Evolutionary conservation across 2,113 vertebrate genomes (phyloP).

Genomic region (Gymnarchus niloticus): DNA sequence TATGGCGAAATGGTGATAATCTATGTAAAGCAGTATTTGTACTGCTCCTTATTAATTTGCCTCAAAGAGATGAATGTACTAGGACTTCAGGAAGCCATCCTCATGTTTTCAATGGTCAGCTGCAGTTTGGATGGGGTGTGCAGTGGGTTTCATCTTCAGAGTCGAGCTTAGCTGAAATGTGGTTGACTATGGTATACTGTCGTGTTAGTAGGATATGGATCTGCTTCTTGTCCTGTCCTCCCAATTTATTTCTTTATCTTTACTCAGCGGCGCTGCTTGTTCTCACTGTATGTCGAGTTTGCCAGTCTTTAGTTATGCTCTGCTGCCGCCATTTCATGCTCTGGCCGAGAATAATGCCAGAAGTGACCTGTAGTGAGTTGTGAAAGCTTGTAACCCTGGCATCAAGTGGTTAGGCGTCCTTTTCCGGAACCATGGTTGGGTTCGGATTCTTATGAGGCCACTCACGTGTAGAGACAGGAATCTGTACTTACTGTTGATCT

Average conservation of each 20-base stretch:
- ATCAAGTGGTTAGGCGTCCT: background rate
- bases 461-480: background rate
- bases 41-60: background rate
- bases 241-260: too few species aligned
- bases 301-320: background rate
- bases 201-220: background rate
- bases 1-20: background rate
- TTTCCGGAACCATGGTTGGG: background rate
- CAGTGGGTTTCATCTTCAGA: background rate
- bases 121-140: background rate
- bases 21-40: too few species aligned
- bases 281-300: background rate
- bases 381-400: background rate
- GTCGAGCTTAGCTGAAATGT: background rate
- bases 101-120: background rate
- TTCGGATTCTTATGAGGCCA: background rate
- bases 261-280: too few species aligned
- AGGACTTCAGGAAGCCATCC: background rate
- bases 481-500: slow-evolving; percentile 51
- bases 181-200: background rate
- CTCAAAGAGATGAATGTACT: background rate
- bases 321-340: background rate
- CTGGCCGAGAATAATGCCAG: background rate
- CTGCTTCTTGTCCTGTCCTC: background rate
- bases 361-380: too few species aligned